Base-by-base conservation (phyloP, 2,113 vertebrate genomes). In the Chloropsis hardwickii region DNA sequence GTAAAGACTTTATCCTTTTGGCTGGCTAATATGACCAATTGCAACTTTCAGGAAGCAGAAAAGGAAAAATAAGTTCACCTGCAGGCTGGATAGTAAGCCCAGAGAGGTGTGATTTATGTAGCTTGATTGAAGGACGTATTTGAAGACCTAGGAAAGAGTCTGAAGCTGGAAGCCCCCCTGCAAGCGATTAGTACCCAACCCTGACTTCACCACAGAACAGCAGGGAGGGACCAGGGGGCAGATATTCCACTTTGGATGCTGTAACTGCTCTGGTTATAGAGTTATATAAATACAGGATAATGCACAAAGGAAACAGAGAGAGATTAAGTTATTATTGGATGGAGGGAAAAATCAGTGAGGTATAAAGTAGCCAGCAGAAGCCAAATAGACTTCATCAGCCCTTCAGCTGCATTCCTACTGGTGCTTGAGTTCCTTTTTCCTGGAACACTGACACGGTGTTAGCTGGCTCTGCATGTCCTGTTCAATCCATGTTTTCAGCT, bases 341-440 rank as follows among this genome's bases (percentile, higher is more conserved):
- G 57, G 40, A 64, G 9, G 35, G 27, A 53, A 89, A 44, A 40
- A 70, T 73, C 89, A 86, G 42, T 1, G 15, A 82, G 57, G 39
- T 65, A 64, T 29, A 39, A 48, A 67, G 53, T 47, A 81, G 29
- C 29, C 67, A 69, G 33, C 15, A 69, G 74, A 79, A 88, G 40
- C 65, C 91, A 90, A 67, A 89, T 21, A 31, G 62, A 86, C 71
- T 71, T 85, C 53, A 86, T 93, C 57, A 71, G 78, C 90, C 95
- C 44, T 82, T 53, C 70, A 56, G 69, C 70, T 21, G 2, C 88
- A 51, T 90, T 62, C 77, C 84, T 81, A 57, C 48, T 16, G 1
- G 29, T 56, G 80, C 56, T 65, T 0, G 0, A n/a, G 47, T 76
- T 95, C 65, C 71, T n/a, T 35, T 53, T 54, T 60, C 24, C 4